Evolutionary conservation across 2,888 invertebrate genomes (phyloP).

Genomic region (Leptodirus hochenwartii): DNA sequence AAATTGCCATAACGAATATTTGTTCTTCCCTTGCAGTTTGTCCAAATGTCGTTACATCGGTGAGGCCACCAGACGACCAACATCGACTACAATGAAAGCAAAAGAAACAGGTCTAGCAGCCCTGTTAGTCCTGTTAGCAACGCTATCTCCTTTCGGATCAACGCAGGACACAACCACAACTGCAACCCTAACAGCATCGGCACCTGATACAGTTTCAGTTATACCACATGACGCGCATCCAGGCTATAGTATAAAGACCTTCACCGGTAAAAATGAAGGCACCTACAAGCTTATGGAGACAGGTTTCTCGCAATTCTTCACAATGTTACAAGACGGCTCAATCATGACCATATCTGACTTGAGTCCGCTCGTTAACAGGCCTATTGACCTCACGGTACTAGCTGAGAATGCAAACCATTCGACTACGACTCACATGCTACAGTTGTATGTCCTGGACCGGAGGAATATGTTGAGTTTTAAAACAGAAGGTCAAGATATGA

Average conservation of each 20-base stretch:
- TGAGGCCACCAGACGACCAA: too few relatives aligned
- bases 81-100: too few relatives aligned
- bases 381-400: conserved; percentile 62
- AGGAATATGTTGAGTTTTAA: conserved; percentile 66
- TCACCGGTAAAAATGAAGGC: conserved; percentile 39
- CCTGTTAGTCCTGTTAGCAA: too few relatives aligned
- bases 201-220: conserved; percentile 43
- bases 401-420: conserved; percentile 68
- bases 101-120: too few relatives aligned
- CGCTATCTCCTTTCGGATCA: too few relatives aligned
- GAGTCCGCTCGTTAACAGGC: conserved; percentile 60
- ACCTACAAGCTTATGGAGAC: conserved; percentile 55
- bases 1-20: too few relatives aligned
- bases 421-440: conserved; percentile 61
- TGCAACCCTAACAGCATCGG: too few relatives aligned
- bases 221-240: conserved; percentile 82
- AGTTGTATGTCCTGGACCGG: conserved; percentile 68
- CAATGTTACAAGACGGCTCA: conserved; percentile 70
- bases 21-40: too few relatives aligned
- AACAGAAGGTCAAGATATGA: conserved; percentile 37
- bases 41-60: too few relatives aligned
- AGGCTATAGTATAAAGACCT: conserved; percentile 71
- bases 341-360: conserved; percentile 83
- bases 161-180: too few relatives aligned
- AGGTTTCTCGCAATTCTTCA: conserved; percentile 69